These are phyloP conservation scores for Mythimna lalbum DNA, from an alignment of 2,888 invertebrate genomes.

Conservation along the genomic window DNA sequence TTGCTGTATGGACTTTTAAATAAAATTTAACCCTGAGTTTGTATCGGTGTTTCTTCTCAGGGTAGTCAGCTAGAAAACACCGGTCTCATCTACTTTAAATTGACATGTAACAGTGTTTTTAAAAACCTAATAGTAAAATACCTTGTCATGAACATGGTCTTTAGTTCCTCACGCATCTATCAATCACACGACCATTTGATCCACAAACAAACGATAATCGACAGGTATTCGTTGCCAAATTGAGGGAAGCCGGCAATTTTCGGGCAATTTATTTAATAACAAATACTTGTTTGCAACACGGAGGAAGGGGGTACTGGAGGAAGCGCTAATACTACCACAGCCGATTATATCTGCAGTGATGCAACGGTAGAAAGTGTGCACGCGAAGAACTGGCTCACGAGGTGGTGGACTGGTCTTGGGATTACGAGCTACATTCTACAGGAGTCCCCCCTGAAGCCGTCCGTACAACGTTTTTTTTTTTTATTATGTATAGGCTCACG, in stretches of 20 bases:
- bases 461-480: too few species aligned
- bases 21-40: too few species aligned
- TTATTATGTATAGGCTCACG: too few species aligned
- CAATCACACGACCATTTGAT: conserved; percentile 9
- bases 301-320: conserved; percentile 43
- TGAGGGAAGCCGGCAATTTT: conserved; percentile 53
- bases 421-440: conserved; percentile 27
- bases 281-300: conserved; percentile 42
- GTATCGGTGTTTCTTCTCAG: too few species aligned
- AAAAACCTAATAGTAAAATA: too few species aligned
- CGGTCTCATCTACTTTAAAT: too few species aligned
- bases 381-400: conserved; percentile 43
- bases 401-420: conserved; percentile 36
- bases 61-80: too few species aligned
- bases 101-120: too few species aligned
- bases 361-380: conserved; percentile 65
- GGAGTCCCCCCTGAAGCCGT: not conserved
- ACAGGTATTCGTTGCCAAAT: conserved; percentile 39
- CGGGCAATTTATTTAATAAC: conserved; percentile 25
- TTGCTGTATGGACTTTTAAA: too few species aligned
- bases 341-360: conserved; percentile 59
- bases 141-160: not conserved
- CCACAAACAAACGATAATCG: conserved; percentile 23
- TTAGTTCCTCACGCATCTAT: conserved; percentile 4
- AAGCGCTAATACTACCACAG: conserved; percentile 47